Conservation (phyloP, 1,140 invertebrate genomes). For the Acyrthosiphon pisum region DNA sequence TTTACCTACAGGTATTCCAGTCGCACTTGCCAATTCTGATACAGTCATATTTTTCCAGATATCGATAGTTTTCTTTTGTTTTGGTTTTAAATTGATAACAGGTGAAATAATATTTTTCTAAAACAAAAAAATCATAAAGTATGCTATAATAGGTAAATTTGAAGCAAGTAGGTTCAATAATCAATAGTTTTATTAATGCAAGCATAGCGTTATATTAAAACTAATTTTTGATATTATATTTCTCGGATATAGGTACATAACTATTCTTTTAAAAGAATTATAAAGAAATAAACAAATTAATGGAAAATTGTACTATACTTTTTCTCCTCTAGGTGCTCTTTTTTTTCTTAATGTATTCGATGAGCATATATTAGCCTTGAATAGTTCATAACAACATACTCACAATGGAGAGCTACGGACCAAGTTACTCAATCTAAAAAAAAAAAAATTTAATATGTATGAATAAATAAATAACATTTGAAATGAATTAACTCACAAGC, state of each 20-base stretch:
- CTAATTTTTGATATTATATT: not conserved
- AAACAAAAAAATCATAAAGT: not conserved
- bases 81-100: slow-evolving; percentile 58
- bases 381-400: not conserved
- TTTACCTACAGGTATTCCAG: slow-evolving; percentile 64
- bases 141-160: not conserved
- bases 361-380: slow-evolving; percentile 55
- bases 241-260: not conserved
- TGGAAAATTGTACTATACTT: slow-evolving; percentile 40
- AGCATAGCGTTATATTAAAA: not conserved
- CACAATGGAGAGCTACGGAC: not conserved
- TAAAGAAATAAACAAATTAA: not conserved
- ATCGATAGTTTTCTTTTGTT: slow-evolving; percentile 66
- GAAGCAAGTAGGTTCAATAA: not conserved
- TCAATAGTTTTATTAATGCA: not conserved
- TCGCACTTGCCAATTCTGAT: slow-evolving; percentile 71
- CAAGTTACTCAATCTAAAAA: not conserved
- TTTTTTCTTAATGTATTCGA: slow-evolving; percentile 58
- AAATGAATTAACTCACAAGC: not conserved
- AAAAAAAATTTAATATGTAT: not conserved
- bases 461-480: not conserved
- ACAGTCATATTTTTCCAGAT: slow-evolving; percentile 84
- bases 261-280: not conserved
- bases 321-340: slow-evolving; percentile 58
- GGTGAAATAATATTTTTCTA: slow-evolving; percentile 19